Base-by-base conservation (phyloP, 2,113 vertebrate species). In the Tringa solitaria region DNA sequence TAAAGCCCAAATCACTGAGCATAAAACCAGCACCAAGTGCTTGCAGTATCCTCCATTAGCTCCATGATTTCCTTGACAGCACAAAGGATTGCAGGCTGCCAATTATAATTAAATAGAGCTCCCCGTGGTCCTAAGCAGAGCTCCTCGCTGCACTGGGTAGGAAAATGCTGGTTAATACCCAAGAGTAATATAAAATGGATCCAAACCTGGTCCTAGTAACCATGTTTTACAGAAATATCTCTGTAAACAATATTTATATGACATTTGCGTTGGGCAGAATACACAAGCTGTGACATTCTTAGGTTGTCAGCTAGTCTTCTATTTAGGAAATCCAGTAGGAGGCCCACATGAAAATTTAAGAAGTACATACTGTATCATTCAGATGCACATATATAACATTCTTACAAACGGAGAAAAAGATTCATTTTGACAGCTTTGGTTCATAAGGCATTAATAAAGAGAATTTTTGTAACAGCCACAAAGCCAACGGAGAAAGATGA, bases 61-160 rank as follows among this genome's bases (percentile, higher is more conserved):
- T 78, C 63, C 53, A 64, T 46, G 78, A 91, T 91, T 96, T 96
- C 70, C 89, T 76, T 73, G 84, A 96, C 74, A 96, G 89, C 69
- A 95, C 81, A 94, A 94, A 95, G 84, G 81, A 79, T 32, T 82
- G 78, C 87, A 89, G 70, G 59, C 70, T 87, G 87, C 65, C 74
- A 79, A n/a, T 79, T 87, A 87, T 75, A 79, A 92, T 91, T 93
- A 96, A 95, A 73, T 30, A 72, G 48, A 61, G 19, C 30, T 90
- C 79, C 70, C 83, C 27, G 6, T n/a, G 67, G 72, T 37, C 63
- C 77, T 67, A 59, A 89, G 65, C 48, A 87, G 56, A 82, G 39
- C 77, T 84, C 12, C 64, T 90, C 43, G 26, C 72, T 76, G 51
- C 60, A 51, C 19, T 56, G 65, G 53, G 41, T 8, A 76, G 46